Conservation (phyloP, 2,888 invertebrate species). For the Micoletzkya japonica region DNA sequence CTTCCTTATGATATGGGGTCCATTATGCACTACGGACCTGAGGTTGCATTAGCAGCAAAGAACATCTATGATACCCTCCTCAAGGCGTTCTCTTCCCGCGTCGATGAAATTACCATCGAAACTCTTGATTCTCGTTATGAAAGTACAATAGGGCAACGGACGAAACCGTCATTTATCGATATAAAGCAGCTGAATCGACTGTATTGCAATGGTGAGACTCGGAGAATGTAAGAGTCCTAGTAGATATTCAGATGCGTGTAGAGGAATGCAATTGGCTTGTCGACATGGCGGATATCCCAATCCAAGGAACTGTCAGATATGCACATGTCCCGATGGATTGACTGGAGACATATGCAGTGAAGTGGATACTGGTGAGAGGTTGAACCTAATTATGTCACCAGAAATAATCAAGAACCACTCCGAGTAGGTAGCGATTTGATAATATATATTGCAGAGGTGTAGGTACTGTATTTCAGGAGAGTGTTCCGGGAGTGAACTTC, state of each 20-base stretch:
- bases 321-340: slow-evolving; percentile 51
- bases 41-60: slow-evolving; percentile 30
- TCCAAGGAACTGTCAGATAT: slow-evolving; percentile 54
- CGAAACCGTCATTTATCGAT: slow-evolving; percentile 56
- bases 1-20: slow-evolving; percentile 57
- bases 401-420: neutral
- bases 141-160: slow-evolving; percentile 56
- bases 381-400: neutral
- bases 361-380: slow-evolving; percentile 29
- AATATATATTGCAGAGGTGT: neutral
- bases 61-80: neutral
- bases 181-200: slow-evolving; percentile 59
- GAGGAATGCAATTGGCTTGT: slow-evolving; percentile 35
- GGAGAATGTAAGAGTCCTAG: neutral
- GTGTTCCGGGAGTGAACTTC: slow-evolving; percentile 52
- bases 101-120: slow-evolving; percentile 45
- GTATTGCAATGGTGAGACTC: slow-evolving; percentile 50
- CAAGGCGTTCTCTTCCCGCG: slow-evolving; percentile 49
- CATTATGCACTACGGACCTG: slow-evolving; percentile 58
- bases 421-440: neutral
- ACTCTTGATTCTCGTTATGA: slow-evolving; percentile 50
- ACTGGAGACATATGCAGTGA: slow-evolving; percentile 30
- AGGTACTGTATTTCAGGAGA: slow-evolving; percentile 29
- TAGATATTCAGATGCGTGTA: slow-evolving; percentile 46
- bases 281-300: slow-evolving; percentile 57